Conservation (phyloP, 2,113 vertebrate species). For the Acanthochromis polyacanthus region DNA sequence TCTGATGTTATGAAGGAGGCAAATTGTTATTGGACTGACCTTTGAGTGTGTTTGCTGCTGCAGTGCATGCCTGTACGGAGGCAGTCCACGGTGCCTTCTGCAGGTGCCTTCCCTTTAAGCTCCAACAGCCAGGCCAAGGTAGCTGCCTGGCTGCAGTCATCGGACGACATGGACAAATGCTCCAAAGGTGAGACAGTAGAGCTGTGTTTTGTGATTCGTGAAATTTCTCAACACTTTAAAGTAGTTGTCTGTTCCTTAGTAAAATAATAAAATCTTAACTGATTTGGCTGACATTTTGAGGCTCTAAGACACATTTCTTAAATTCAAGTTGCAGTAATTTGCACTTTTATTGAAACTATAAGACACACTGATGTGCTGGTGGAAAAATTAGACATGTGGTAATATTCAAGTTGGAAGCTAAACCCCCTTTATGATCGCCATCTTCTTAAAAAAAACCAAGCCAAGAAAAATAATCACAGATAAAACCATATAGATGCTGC, state of each 20-base stretch:
- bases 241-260: neutral
- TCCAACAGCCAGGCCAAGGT: slow-evolving; percentile 91
- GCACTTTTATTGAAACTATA: neutral
- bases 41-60: slow-evolving; percentile 47
- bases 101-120: slow-evolving; percentile 85
- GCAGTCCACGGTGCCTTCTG: slow-evolving; percentile 87
- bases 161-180: slow-evolving; percentile 97
- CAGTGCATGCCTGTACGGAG: slow-evolving; percentile 88
- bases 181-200: slow-evolving; percentile 88
- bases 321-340: neutral
- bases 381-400: neutral
- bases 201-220: neutral
- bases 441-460: neutral
- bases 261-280: neutral
- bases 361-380: neutral
- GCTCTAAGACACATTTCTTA: neutral
- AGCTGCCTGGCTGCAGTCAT: slow-evolving; percentile 93
- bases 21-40: slow-evolving; percentile 48
- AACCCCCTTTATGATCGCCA: too few species aligned
- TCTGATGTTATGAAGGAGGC: neutral
- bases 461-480: neutral
- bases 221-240: neutral
- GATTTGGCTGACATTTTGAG: neutral
- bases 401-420: neutral
- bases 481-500: neutral